Evolutionary conservation across 1,140 invertebrate genomes (phyloP), one percentile per base, ranked within the genome.

Genomic region (Drosophila varians): DNA sequence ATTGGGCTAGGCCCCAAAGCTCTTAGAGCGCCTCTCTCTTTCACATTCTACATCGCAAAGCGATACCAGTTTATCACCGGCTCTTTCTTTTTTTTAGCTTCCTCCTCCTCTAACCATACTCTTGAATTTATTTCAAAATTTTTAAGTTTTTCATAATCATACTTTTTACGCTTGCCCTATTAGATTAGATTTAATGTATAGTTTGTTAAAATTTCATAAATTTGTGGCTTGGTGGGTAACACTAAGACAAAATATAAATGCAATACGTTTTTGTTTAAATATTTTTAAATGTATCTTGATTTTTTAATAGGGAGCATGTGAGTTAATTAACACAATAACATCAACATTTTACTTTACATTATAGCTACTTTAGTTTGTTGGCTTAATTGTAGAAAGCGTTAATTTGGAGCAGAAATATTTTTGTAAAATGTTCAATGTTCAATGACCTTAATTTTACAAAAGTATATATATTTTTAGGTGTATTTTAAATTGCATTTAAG

Each of bases 131-230:
- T 12, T 14, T 25, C 9, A 16, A 25, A 12, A 19, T 19, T 36
- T 16, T 14, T 14, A 47, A 4, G 7, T 56, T 16, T 5, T 42
- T 12, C 60, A 38, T 40, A 40, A 61, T 60, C 60, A 7, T 8
- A 14, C 14, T 11, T 34, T 36, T 36, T 26, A 14, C 11, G 21
- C 11, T 42, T 25, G 45, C 16, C 6, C 12, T 8, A 40, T 34
- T n/a, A 5, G 26, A 18, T 56, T 4, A n/a, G 14, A 4, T 14
- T 52, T 9, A n/a, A n/a, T 25, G 19, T 26, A 11, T 12, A 42
- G 57, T 56, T 18, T 5, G 7, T 40, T n/a, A n/a, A 14, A 7
- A 21, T 23, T n/a, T 25, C 12, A 25, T 4, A 40, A 55, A 19
- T 28, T 26, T 55, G n/a, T n/a, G n/a, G n/a, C n/a, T n/a, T n/a